Base-by-base conservation (phyloP, 2,113 vertebrate genomes). In the western clawed frog (Xenopus tropicalis) region DNA sequence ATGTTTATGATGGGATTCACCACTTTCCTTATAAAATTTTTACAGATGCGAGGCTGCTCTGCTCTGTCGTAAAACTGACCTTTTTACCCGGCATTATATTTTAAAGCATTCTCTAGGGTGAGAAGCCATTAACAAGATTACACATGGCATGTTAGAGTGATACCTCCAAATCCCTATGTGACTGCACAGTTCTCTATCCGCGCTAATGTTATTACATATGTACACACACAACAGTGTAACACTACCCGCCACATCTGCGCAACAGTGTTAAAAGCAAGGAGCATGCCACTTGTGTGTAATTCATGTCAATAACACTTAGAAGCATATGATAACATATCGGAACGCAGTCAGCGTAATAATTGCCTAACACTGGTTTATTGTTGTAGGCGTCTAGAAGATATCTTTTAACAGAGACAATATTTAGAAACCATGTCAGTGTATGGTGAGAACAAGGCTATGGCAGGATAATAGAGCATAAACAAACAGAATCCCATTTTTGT, bases 161-260 rank as follows among this genome's bases (percentile, higher is more conserved):
- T 66, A 48, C 54, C 46, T 67, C 44, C 56, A 75, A 68, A 67
- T 69, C 66, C 72, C 57, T 65, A 29, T 62, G 72, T 62, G 72
- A 23, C 57, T 75, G 67, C 22, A 68, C 58, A 65, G 56, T 62
- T n/a, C 14, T 44, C 57, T 73, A 46, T 73, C 21, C 48, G n/a
- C 17, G 57, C 65, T 75, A 75, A 75, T 75, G 65, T 54, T 61
- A 69, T 75, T 75, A 75, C 72, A 75, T 75, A 61, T 75, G 57
- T 75, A 75, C 46, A 68, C 46, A 61, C 65, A 37, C 21, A 69
- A 61, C 44, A 69, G 23, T 69, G 72, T 69, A 69, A 75, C 20
- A 59, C 22, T 75, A 68, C 58, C 72, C 72, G 25, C 54, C 21
- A 23, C 23, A 11, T 67, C 25, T 21, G 16, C 72, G 61, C 14